Percentiles rank a stretch among this genome's conserved stretches.
Evolutionary conservation across 1,140 invertebrate genomes (phyloP).

Genomic region (Muscidifurax raptorellus): DNA sequence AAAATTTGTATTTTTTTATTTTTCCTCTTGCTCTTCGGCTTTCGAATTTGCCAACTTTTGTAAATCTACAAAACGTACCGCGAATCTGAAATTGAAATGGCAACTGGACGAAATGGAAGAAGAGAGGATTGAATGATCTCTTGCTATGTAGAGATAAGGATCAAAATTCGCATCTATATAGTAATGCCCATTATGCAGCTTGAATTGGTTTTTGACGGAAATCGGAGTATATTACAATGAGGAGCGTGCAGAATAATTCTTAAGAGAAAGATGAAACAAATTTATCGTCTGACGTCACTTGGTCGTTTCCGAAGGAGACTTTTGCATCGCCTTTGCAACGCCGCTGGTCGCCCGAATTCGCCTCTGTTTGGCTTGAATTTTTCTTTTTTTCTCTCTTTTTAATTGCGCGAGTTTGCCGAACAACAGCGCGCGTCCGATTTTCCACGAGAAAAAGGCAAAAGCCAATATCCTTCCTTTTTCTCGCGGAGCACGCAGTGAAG

Average conservation of each 20-base stretch:
- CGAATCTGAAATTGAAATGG: neutral
- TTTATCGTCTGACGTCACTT: conserved; percentile 8
- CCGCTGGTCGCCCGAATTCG: neutral
- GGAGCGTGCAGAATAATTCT: conserved; percentile 12
- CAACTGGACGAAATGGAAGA: neutral
- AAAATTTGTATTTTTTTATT: conserved; percentile 14
- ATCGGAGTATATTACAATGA: conserved; percentile 9
- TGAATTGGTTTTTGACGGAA: neutral
- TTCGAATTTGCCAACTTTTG: neutral
- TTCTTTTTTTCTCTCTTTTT: neutral
- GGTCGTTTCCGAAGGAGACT: conserved; percentile 27
- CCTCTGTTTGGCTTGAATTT: neutral
- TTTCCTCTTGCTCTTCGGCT: neutral
- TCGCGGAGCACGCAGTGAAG: neutral
- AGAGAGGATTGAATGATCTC: neutral
- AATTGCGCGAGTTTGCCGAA: neutral
- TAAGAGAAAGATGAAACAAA: neutral
- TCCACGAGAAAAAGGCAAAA: conserved; percentile 3
- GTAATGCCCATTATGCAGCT: conserved; percentile 14
- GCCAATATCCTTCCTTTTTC: conserved; percentile 11
- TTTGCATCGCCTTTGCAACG: conserved; percentile 27
- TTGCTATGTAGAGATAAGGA: neutral
- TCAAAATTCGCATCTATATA: neutral
- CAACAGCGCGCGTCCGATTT: neutral
- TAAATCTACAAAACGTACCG: neutral